Base-by-base conservation (phyloP, 2,113 vertebrate genomes). In the Rhinogobius similis region DNA sequence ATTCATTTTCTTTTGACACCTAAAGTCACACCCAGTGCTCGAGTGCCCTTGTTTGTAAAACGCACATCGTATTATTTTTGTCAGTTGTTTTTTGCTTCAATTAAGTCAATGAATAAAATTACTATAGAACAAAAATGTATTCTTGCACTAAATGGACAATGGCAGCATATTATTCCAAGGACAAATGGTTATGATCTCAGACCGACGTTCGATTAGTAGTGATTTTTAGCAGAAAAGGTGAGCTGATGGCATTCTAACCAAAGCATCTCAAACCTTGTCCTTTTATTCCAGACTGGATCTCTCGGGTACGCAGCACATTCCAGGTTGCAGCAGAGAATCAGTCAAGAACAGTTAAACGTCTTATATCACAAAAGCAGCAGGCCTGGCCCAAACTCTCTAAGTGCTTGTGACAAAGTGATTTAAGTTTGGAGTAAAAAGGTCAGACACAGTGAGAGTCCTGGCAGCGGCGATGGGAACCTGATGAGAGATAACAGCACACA, bases 341-440 rank as follows among this genome's bases (percentile, higher is more conserved):
- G 27, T 61, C 58, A 61, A 61, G 29, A 38, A 20, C 29, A 38
- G 58, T 61, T 38, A 36, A 61, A 61, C 10, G 12, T 21, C 58
- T 41, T 6, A 23, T 13, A 63, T 24, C 36, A 63, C 62, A 41
- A 63, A 63, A 63, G 62, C 62, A 43, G 39, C 62, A 63, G 62
- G n/a, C 13, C 13, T 63, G 32, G 38, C 38, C 21, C 27, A 61
- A 43, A 41, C 38, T 63, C 38, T 41, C n/a, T 41, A 43, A 43
- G n/a, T 43, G 36, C 39, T 21, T 3, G 10, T 63, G 62, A 63
- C 62, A 24, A 63, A 63, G n/a, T 43, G 62, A 63, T 63, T 63
- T 63, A 63, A 41, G 38, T 63, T 63, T 63, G 21, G 11, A 43
- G 62, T 63, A 63, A 43, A 63, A 63, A 63, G 62, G 62, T 63